phyloP scores from a whole-genome alignment of 2,888 invertebrate species.

The Microctonus hyperodae region DNA sequence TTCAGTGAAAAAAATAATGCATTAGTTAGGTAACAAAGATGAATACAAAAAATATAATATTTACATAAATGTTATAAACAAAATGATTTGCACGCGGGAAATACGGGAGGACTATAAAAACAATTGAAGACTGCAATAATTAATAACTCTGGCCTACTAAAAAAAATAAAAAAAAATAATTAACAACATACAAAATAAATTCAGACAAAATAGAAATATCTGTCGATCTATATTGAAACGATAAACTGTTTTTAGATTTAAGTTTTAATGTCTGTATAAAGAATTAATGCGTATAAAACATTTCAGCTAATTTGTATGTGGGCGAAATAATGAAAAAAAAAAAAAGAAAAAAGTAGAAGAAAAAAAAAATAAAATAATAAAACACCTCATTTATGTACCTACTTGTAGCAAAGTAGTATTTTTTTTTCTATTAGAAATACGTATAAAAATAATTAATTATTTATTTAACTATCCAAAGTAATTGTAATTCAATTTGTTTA shows the following conservation, averaged over 20 bases:
- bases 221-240: constrained; percentile 26
- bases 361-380: constrained; percentile 15
- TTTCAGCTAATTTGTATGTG: neutral
- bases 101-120: constrained; percentile 42
- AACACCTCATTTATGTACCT: constrained; percentile 22
- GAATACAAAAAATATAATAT: constrained; percentile 23
- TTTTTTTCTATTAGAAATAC: constrained; percentile 33
- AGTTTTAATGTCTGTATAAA: constrained; percentile 14
- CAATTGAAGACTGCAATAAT: constrained; percentile 59
- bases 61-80: constrained; percentile 10
- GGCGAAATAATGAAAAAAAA: neutral
- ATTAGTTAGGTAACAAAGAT: neutral
- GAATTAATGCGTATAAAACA: neutral
- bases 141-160: constrained; percentile 57
- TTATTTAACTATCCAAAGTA: constrained; percentile 32
- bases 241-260: neutral
- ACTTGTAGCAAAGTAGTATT: constrained; percentile 18
- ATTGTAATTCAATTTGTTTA: constrained; percentile 31
- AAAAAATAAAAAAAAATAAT: constrained; percentile 12
- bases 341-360: constrained; percentile 11
- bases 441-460: constrained; percentile 37
- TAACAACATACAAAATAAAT: neutral
- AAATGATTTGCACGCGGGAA: neutral
- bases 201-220: constrained; percentile 22
- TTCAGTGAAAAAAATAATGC: neutral